Evolutionary conservation across 1,140 invertebrate species (phyloP), one percentile per base, ranked within the genome.

Genomic region (Aporrectodea caliginosa): DNA sequence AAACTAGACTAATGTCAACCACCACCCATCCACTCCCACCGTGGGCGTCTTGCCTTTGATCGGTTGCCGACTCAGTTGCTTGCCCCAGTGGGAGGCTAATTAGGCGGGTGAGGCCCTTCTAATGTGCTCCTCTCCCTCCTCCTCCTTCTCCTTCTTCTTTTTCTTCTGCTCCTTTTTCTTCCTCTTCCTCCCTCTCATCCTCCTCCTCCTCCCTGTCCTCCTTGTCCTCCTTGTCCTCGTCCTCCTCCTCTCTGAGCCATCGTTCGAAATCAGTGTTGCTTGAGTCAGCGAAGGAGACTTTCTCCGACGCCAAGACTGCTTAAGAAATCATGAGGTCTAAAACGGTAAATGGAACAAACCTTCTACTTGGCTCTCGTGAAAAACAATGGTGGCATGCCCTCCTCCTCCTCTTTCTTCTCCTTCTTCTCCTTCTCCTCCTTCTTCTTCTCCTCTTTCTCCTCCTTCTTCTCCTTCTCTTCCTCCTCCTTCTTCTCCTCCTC

Each of bases 71-170:
- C n/a, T n/a, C n/a, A n/a, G n/a, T n/a, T n/a, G n/a, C n/a, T n/a
- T n/a, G n/a, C n/a, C n/a, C n/a, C n/a, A n/a, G n/a, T n/a, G n/a
- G n/a, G n/a, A n/a, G n/a, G n/a, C n/a, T n/a, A n/a, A n/a, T n/a
- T n/a, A n/a, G n/a, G n/a, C n/a, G n/a, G n/a, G n/a, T n/a, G n/a
- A n/a, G n/a, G n/a, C n/a, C n/a, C n/a, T n/a, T n/a, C n/a, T n/a
- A n/a, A n/a, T n/a, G 68, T 69, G 16, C 68, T 69, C 68, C 16
- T 69, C 68, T 69, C n/a, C 68, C 68, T 69, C 68, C 16, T 69
- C 68, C n/a, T 69, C 68, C 68, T 69, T n/a, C 68, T 69, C 68
- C n/a, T 69, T n/a, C 68, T 69, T n/a, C 68, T 69, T n/a, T 69
- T 69, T n/a, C 68, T 69, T n/a, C 68, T 69, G 16, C n/a, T 69